Percentiles rank a stretch among this genome's conserved stretches.
phyloP scores from a whole-genome alignment of 2,888 invertebrate genomes.

The Catocala sponsa region DNA sequence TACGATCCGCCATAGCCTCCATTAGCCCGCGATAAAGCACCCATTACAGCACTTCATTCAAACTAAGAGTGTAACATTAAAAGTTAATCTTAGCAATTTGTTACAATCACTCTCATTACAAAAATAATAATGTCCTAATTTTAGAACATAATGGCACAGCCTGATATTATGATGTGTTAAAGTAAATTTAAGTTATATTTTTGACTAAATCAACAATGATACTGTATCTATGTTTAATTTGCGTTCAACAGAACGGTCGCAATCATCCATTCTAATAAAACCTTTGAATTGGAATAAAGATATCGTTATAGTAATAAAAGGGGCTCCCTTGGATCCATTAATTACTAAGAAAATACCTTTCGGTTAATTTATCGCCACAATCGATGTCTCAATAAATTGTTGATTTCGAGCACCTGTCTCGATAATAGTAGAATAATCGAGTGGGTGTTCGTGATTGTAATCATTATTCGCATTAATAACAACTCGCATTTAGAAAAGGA shows the following conservation, averaged over 20 bases:
- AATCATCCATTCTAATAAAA: slow-evolving; percentile 56
- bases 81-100: slow-evolving; percentile 72
- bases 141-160: background rate
- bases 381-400: slow-evolving; percentile 77
- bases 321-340: slow-evolving; percentile 68
- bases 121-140: slow-evolving; percentile 47
- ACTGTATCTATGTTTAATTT: slow-evolving; percentile 39
- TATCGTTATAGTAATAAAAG: slow-evolving; percentile 77
- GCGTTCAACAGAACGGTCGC: slow-evolving; percentile 43
- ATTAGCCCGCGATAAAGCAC: slow-evolving; percentile 73
- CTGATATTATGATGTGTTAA: background rate
- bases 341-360: slow-evolving; percentile 74
- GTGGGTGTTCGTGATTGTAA: slow-evolving; percentile 61
- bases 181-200: too few relatives aligned
- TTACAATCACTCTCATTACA: slow-evolving; percentile 59
- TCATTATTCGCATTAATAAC: slow-evolving; percentile 57
- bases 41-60: slow-evolving; percentile 76
- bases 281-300: slow-evolving; percentile 75
- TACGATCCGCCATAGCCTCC: slow-evolving; percentile 59
- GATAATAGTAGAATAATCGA: slow-evolving; percentile 58
- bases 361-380: slow-evolving; percentile 73
- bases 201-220: too few relatives aligned
- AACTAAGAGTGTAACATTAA: slow-evolving; percentile 72
- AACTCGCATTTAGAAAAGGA: slow-evolving; percentile 27
- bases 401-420: slow-evolving; percentile 66